These are phyloP conservation scores for Brachyrhaphis roseni DNA, from an alignment of 2,797 vertebrate genomes.

Conservation along the genomic window DNA sequence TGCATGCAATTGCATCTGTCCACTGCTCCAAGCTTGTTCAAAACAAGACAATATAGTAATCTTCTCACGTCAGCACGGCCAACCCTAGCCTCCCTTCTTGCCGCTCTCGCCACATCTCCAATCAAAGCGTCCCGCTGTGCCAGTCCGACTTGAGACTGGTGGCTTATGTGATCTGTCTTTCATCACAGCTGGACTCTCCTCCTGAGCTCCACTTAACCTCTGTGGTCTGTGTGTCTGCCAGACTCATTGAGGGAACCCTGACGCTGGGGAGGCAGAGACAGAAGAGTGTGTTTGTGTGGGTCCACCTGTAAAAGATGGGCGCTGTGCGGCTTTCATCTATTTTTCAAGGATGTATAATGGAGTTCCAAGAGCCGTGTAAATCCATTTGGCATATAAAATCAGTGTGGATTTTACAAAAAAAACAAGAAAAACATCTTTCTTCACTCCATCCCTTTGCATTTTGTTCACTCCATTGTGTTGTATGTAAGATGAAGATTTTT, in stretches of 20 bases:
- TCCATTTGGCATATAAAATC: slow-evolving; percentile 5
- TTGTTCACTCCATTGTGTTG: not conserved
- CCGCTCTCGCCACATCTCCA: slow-evolving; percentile 32
- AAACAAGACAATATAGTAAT: slow-evolving; percentile 48
- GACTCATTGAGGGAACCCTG: slow-evolving; percentile 28
- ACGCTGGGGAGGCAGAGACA: slow-evolving; percentile 5
- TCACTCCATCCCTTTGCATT: not conserved
- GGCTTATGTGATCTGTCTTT: slow-evolving; percentile 69
- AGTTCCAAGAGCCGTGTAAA: slow-evolving; percentile 8
- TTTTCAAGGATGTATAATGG: slow-evolving; percentile 8
- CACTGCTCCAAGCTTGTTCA: slow-evolving; percentile 31
- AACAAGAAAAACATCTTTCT: slow-evolving; percentile 3
- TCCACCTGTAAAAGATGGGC: slow-evolving; percentile 3
- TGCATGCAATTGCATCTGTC: not conserved
- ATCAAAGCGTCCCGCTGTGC: slow-evolving; percentile 60
- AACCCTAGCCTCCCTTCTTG: slow-evolving; percentile 45
- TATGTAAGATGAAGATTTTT: not conserved
- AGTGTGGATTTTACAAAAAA: not conserved
- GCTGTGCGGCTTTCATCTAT: slow-evolving; percentile 7
- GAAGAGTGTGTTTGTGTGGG: slow-evolving; percentile 8
- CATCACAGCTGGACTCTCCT: slow-evolving; percentile 66
- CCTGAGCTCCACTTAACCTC: slow-evolving; percentile 72
- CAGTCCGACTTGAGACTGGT: slow-evolving; percentile 57
- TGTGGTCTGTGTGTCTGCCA: slow-evolving; percentile 28
- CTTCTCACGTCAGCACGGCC: slow-evolving; percentile 43